phyloP scores from a whole-genome alignment of 2,113 vertebrate species.

The Emydocephalus ijimae region DNA sequence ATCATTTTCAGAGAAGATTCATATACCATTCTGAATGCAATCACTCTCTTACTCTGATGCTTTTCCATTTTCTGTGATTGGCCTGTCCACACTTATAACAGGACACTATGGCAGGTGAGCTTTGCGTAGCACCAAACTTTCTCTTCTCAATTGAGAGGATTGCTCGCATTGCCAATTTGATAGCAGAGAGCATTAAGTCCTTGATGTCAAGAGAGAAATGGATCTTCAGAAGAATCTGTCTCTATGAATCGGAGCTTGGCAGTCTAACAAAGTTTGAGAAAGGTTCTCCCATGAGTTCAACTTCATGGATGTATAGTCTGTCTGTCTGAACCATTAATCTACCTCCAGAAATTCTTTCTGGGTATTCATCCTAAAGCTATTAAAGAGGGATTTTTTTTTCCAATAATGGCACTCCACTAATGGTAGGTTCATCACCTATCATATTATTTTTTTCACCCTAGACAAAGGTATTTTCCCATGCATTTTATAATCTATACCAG shows the following conservation, averaged over 20 bases:
- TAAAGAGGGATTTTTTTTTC: not conserved
- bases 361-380: not conserved
- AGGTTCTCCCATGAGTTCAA: not conserved
- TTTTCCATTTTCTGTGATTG: not conserved
- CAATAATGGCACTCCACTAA: not conserved
- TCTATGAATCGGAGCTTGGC: not conserved
- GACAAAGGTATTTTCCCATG: not conserved
- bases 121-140: not conserved
- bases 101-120: not conserved
- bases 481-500: not conserved
- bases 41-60: not conserved
- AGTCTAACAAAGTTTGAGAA: not conserved
- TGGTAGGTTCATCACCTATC: not conserved
- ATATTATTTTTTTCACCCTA: not conserved
- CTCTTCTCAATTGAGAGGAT: not conserved
- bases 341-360: not conserved
- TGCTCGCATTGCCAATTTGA: not conserved
- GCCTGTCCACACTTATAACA: not conserved
- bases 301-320: not conserved
- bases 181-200: not conserved
- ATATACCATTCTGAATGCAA: not conserved
- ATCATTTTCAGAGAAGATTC: not conserved
- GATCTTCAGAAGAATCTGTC: not conserved
- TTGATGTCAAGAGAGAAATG: not conserved
- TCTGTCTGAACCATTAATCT: not conserved